Evolutionary conservation across 2,113 vertebrate species (phyloP).

Genomic region (Rhinopomastus cyanomelas): DNA sequence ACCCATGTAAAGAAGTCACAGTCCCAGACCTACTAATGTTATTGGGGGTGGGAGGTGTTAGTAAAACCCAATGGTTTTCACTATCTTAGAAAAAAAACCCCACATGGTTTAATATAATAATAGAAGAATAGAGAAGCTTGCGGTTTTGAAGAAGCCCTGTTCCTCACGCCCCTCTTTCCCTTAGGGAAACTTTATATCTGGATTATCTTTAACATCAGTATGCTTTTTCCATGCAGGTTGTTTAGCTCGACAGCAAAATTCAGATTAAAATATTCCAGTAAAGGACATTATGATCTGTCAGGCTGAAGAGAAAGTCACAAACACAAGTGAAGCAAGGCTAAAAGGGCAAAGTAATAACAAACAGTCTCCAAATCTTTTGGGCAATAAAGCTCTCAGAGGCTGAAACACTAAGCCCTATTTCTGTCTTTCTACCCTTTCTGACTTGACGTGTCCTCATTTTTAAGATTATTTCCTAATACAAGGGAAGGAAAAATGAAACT

Average conservation of each 20-base stretch:
- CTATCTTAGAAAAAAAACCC: background rate
- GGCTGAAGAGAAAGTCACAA: background rate
- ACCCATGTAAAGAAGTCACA: background rate
- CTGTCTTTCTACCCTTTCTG: background rate
- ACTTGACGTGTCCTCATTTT: background rate
- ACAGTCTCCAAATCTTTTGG: background rate
- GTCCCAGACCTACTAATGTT: background rate
- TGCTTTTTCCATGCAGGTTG: background rate
- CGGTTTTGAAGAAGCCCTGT: background rate
- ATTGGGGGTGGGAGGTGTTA: background rate
- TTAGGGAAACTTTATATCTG: background rate
- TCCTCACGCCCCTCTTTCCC: background rate
- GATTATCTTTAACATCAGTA: background rate
- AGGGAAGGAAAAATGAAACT: constrained; percentile 2
- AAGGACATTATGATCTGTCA: background rate
- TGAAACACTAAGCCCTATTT: background rate
- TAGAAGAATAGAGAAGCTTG: background rate
- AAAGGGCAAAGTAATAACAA: constrained; percentile 7
- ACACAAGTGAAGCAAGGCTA: background rate
- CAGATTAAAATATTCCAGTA: background rate
- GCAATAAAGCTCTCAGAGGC: background rate
- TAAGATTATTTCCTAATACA: background rate
- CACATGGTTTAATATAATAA: too few species aligned
- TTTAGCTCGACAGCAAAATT: background rate
- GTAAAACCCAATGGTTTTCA: background rate